These are phyloP conservation scores for Hemaris fuciformis DNA, from an alignment of 2,888 invertebrate genomes.

Conservation along the genomic window DNA sequence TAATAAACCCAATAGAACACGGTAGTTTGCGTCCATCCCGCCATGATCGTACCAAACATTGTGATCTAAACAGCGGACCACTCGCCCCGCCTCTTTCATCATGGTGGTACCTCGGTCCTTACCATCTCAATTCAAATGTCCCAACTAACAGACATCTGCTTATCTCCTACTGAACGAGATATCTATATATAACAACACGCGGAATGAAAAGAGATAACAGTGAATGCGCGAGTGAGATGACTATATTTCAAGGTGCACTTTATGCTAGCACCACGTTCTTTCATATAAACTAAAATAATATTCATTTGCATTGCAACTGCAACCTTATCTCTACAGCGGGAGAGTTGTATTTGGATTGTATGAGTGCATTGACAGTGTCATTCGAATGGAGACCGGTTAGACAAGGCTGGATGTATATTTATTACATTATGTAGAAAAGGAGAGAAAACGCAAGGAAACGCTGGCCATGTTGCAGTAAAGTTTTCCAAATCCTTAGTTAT, in stretches of 20 bases:
- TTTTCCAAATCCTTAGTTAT: conserved; percentile 51
- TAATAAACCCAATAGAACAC: conserved; percentile 34
- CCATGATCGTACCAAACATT: conserved; percentile 45
- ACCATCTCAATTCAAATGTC: conserved; percentile 58
- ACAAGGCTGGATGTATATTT: conserved; percentile 51
- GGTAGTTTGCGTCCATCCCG: conserved; percentile 35
- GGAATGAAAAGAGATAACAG: conserved; percentile 70
- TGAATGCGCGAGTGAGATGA: conserved; percentile 65
- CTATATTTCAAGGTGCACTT: conserved; percentile 68
- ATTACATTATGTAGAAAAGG: conserved; percentile 46
- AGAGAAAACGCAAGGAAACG: conserved; percentile 48
- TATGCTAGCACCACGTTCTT: conserved; percentile 53
- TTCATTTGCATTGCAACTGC: conserved; percentile 69
- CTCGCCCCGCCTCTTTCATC: conserved; percentile 76
- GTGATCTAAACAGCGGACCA: conserved; percentile 38
- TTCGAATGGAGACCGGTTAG: conserved; percentile 44
- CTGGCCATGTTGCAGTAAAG: conserved; percentile 61
- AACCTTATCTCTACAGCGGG: conserved; percentile 56
- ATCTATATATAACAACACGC: conserved; percentile 72
- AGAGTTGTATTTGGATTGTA: conserved; percentile 64
- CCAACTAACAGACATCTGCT: conserved; percentile 66
- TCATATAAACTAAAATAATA: conserved; percentile 48
- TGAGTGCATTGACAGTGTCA: conserved; percentile 45
- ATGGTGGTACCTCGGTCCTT: conserved; percentile 68
- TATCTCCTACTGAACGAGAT: conserved; percentile 75